Base-by-base conservation (phyloP, 2,888 invertebrate species). In the Anthophora plumipes region DNA sequence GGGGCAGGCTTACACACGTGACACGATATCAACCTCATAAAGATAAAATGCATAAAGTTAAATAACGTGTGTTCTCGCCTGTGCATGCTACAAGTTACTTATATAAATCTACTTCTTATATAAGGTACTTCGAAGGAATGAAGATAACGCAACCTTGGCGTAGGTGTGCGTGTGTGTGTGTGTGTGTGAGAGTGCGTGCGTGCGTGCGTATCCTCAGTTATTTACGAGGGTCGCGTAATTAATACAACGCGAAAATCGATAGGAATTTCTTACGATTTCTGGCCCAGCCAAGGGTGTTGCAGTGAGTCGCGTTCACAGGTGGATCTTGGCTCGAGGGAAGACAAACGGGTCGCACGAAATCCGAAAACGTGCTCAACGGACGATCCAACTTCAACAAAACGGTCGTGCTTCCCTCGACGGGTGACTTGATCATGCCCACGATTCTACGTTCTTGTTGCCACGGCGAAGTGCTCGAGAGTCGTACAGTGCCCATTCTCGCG, bases 241-340 rank as follows among this genome's bases (percentile, higher is more conserved):
- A 39, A 14, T 4, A 8, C 1, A 43, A 59, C 20, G n/a, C 14
- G 31, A 9, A 9, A 12, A 2, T 50, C 3, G 12, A 43, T 31
- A 91, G n/a, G n/a, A n/a, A n/a, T 31, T 31, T 31, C 94, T 91
- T 88, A 94, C 97, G 95, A 91, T 97, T 97, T 88, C 97, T 95
- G 0, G 97, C 96, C 98, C 98, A 98, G 20, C 98, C 97, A 43
- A 98, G 94, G 0, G 97, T 97, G 89, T 97, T 97, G 91, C 98
- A 98, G 82, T 96, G 95, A 8, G 95, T 93, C 89, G 94, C 89
- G 74, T 91, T 93, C 37, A 86, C 88, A n/a, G 91, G 87, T n/a
- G 93, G 92, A 90, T 94, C 93, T 57, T 94, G 94, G 72, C 95
- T 95, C 76, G 96, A 95, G 0, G 97, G 96, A 50, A 98, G 93